A percentile compares a stretch with the other conserved stretches of the same genome.
These are phyloP conservation scores for Oscheius sp. DNA, from an alignment of 1,140 invertebrate genomes.

Conservation along the genomic window DNA sequence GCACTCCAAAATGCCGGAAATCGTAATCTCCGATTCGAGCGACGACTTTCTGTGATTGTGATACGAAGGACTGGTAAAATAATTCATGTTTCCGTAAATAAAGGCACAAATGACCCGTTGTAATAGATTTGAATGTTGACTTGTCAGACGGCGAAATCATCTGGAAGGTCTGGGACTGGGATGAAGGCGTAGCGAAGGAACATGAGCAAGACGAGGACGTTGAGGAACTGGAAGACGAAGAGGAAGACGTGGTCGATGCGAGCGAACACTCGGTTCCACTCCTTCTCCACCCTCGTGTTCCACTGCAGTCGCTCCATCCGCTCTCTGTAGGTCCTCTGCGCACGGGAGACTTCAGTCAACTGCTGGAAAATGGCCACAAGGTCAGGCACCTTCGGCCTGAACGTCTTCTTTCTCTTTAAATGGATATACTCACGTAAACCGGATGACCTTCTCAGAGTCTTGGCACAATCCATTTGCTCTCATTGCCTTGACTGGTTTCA, in stretches of 20 bases:
- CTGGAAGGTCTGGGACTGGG: conserved; percentile 45
- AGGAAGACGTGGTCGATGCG: conserved; percentile 47
- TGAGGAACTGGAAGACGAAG: conserved; percentile 44
- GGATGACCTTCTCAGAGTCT: conserved; percentile 14
- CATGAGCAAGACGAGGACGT: conserved; percentile 39
- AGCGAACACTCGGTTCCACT: conserved; percentile 42
- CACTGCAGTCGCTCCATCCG: conserved; percentile 31
- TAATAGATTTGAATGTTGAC: no score
- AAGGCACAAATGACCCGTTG: neutral
- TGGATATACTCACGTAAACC: conserved; percentile 13
- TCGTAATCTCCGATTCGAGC: neutral
- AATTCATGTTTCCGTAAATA: neutral
- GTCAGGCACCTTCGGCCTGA: conserved; percentile 36
- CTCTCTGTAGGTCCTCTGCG: conserved; percentile 38
- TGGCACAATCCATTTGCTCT: conserved; percentile 7
- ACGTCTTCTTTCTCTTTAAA: conserved; percentile 3
- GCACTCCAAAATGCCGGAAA: neutral
- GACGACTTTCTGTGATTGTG: conserved; percentile 1
- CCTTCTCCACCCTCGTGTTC: conserved; percentile 41
- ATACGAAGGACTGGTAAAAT: neutral
- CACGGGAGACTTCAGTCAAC: conserved; percentile 30
- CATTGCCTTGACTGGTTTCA: conserved; percentile 36
- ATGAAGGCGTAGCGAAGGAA: conserved; percentile 44
- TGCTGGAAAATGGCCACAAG: conserved; percentile 39
- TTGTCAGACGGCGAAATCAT: conserved; percentile 35